Evolutionary conservation across 2,888 invertebrate species (phyloP).

Genomic region (Ctena decussata): DNA sequence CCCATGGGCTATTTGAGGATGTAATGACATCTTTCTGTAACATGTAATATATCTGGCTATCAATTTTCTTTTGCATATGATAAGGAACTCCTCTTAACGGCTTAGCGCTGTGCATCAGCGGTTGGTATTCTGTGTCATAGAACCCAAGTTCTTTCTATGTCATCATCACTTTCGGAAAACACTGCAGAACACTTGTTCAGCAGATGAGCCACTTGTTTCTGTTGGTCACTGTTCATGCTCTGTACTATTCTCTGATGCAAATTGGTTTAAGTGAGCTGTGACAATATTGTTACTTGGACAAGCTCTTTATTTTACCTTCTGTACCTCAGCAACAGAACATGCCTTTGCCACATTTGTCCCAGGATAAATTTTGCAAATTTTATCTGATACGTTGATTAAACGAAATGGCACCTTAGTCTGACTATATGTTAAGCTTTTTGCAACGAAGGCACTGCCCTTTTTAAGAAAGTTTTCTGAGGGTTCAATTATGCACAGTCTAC

Average conservation of each 20-base stretch:
- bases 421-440: constrained; percentile 25
- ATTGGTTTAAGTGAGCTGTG: constrained; percentile 11
- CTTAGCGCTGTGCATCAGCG: too few relatives aligned
- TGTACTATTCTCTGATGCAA: not conserved
- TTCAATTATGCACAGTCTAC: constrained; percentile 35
- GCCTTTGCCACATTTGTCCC: constrained; percentile 40
- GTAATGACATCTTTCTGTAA: too few relatives aligned
- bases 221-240: not conserved
- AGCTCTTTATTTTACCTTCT: not conserved
- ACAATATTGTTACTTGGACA: too few relatives aligned
- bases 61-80: too few relatives aligned
- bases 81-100: too few relatives aligned
- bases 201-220: not conserved
- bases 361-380: constrained; percentile 29
- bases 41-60: too few relatives aligned
- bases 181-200: constrained; percentile 22
- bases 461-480: constrained; percentile 4
- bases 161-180: constrained; percentile 25
- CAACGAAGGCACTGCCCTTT: constrained; percentile 22
- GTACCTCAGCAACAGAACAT: not conserved
- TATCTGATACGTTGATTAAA: constrained; percentile 48
- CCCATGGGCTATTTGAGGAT: too few relatives aligned
- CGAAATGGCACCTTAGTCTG: not conserved
- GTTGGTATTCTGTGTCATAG: not conserved
- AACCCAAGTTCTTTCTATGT: not conserved